Evolutionary conservation across 2,113 vertebrate species (phyloP), one percentile per base, ranked within the genome.

Genomic region (Silurus glanis): DNA sequence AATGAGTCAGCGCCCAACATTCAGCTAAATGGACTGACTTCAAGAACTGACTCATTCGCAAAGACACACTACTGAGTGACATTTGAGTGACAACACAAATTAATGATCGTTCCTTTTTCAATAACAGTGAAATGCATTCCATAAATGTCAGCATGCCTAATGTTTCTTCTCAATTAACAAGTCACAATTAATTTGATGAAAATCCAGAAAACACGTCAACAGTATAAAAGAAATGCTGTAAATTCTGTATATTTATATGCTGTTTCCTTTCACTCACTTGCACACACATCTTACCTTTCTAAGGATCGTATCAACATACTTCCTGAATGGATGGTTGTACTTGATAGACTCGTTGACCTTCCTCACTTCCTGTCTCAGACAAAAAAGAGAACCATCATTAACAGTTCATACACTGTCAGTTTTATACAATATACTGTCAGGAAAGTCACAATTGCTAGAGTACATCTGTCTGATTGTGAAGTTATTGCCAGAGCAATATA

Each of bases 291-390:
- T 93, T 93, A 99, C 98, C 94, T 99, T 99, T 90, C 96, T 96
- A 85, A 99, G 95, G 88, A 99, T 96, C 3, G 98, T 99, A 86
- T 99, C 97, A 75, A 99, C 95, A 89, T 94, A 97, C 90, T 97
- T 99, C 92, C 98, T 96, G 90, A 98, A 91, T 0, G 97, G 98
- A 58, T 99, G 97, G 90, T 99, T 99, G 90, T 99, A 99, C 89
- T 99, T 99, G 90, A 99, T 97, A 85, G 95, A 95, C 88, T 99
- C 98, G 47, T 96, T 99, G 90, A 98, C 95, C 91, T 99, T 99
- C 85, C 97, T 96, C 83, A 99, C 97, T 88, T 99, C 98, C 98
- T 95, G 85, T 71, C 75, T 80, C 23, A 87, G 28, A 88, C 47
- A 80, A 2, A 61, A 55, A 23, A 76, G 55, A 45, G 66, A 21